Base-by-base conservation (phyloP, 1,140 invertebrate species). In the Drosophila insularis region DNA sequence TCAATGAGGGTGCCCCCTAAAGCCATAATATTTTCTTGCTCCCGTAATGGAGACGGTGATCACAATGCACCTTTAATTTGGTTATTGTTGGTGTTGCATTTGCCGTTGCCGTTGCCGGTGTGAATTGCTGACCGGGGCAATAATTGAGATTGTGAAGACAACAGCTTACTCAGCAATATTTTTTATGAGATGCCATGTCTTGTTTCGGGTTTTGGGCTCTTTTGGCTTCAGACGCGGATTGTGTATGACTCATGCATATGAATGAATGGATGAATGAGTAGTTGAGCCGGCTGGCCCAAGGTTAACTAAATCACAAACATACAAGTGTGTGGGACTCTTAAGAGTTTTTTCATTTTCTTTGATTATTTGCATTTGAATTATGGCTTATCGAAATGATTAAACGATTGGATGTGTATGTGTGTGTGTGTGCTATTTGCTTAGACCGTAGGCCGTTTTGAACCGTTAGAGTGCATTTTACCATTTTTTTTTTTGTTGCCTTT, bases 291-390 rank as follows among this genome's bases (percentile, higher is more conserved):
- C 43, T 21, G 17, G 46, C 50, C 53, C 69, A 71, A 71, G 69
- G 63, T 71, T 67, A 67, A 43, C 19, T 5, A 50, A 50, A 21
- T 50, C 43, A 50, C 19, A 50, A 21, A 21, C 43, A 50, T n/a
- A 60, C 63, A 62, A 67, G 31, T 71, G 37, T 71, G 31, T 65
- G 62, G 66, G 65, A n/a, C 35, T 19, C 35, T 27, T 23, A 46
- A 60, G 19, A 50, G 31, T 23, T 55, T 67, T 43, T 21, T 27
- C 31, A 46, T 23, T 37, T 59, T 59, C 21, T 63, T 10, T 37
- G 11, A 11, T 14, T 21, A 73, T 82, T 85, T 86, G 81, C 81
- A 86, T 85, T 68, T 78, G 79, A 74, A 63, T 69, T 71, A 61
- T 75, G 65, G 23, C 53, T 56, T 65, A 54, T 56, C 60, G 43